phyloP scores from a whole-genome alignment of 2,888 invertebrate species.

The Cephus nigrinus region DNA sequence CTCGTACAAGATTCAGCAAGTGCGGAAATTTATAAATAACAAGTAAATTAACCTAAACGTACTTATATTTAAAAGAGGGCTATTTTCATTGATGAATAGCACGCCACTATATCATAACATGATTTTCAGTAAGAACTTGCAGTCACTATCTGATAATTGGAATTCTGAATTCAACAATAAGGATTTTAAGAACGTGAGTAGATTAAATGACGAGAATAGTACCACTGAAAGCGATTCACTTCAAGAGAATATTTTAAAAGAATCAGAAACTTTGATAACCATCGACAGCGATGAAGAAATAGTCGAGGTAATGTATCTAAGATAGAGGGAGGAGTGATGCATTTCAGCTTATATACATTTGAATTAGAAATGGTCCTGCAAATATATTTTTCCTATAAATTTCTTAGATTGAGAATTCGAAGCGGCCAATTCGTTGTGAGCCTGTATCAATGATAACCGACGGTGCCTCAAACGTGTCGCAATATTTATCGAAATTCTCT shows the following conservation, averaged over 20 bases:
- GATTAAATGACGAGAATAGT: background rate
- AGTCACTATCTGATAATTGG: background rate
- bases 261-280: background rate
- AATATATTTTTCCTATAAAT: background rate
- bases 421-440: background rate
- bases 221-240: background rate
- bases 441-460: background rate
- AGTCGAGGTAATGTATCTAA: slow-evolving; percentile 18
- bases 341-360: background rate
- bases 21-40: background rate
- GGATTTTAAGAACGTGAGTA: background rate
- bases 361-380: background rate
- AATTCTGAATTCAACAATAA: background rate
- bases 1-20: slow-evolving; percentile 43
- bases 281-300: slow-evolving; percentile 29
- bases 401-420: background rate
- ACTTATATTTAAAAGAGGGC: background rate
- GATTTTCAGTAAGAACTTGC: background rate
- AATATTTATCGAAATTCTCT: background rate
- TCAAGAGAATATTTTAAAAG: background rate
- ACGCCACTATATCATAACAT: background rate
- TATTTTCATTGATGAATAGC: background rate
- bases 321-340: background rate
- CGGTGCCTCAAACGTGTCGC: background rate
- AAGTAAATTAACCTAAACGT: background rate